These are phyloP conservation scores for Axea sp. DNA, from an alignment of 2,888 invertebrate species.

Conservation along the genomic window DNA sequence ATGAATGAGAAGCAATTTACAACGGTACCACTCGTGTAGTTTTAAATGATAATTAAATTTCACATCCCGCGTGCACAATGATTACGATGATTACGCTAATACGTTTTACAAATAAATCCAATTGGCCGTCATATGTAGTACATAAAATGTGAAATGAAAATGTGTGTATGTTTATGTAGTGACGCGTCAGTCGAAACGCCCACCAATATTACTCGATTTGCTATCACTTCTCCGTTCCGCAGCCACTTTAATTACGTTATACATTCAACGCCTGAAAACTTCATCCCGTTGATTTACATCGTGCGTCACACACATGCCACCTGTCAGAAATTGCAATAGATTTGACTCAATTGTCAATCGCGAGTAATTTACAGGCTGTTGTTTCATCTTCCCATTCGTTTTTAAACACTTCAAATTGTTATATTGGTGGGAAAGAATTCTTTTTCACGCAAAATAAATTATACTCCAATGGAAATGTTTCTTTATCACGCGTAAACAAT, in stretches of 20 bases:
- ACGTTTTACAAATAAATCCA: constrained; percentile 22
- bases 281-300: constrained; percentile 36
- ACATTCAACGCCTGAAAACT: constrained; percentile 38
- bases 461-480: too few species aligned
- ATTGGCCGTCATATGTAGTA: constrained; percentile 12
- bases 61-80: not conserved
- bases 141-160: constrained; percentile 36
- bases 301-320: constrained; percentile 23
- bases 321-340: constrained; percentile 29
- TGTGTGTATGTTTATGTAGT: constrained; percentile 17
- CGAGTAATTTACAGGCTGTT: constrained; percentile 4
- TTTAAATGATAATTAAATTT: constrained; percentile 25
- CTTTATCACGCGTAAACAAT: too few species aligned
- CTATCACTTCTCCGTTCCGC: constrained; percentile 23
- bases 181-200: constrained; percentile 17
- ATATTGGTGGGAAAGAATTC: too few species aligned
- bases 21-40: not conserved
- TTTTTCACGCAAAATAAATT: too few species aligned
- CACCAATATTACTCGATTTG: constrained; percentile 39
- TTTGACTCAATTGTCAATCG: constrained; percentile 31
- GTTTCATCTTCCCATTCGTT: not conserved
- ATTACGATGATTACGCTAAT: constrained; percentile 13
- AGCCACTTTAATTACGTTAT: constrained; percentile 33
- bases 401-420: too few species aligned
- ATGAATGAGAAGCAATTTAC: constrained; percentile 13